Evolutionary conservation across 1,140 invertebrate species (phyloP).

Genomic region (Habropoda laboriosa): DNA sequence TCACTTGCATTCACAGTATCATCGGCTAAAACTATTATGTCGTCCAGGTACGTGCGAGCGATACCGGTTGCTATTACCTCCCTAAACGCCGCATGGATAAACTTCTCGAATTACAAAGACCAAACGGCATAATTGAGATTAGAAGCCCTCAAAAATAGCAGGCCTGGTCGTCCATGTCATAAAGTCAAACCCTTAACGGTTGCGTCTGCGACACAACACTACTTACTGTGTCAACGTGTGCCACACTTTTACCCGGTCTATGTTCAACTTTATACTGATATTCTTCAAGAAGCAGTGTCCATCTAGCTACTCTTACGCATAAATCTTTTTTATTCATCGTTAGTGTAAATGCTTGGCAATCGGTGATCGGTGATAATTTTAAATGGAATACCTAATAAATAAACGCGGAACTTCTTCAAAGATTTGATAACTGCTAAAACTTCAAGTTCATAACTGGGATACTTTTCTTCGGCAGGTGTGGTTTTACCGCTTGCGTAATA

Average conservation of each 20-base stretch:
- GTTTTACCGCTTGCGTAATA: not conserved
- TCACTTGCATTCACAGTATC: too few species aligned
- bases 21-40: too few species aligned
- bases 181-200: too few species aligned
- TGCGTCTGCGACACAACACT: conserved; percentile 1
- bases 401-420: not conserved
- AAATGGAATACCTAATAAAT: not conserved
- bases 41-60: too few species aligned
- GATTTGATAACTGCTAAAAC: not conserved
- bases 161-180: too few species aligned
- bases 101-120: too few species aligned
- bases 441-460: conserved; percentile 5
- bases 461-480: not conserved
- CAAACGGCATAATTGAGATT: too few species aligned
- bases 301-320: not conserved
- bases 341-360: conserved; percentile 2
- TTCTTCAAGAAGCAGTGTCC: not conserved
- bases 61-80: too few species aligned
- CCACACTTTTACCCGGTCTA: not conserved
- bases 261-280: not conserved
- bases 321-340: conserved; percentile 2
- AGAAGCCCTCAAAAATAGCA: too few species aligned
- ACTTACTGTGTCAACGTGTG: not conserved
- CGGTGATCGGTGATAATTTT: not conserved
- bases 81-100: too few species aligned